Percentiles rank a stretch among this genome's conserved stretches.
Evolutionary conservation across 2,797 vertebrate species (phyloP).

Genomic region (Amazona finschi): DNA sequence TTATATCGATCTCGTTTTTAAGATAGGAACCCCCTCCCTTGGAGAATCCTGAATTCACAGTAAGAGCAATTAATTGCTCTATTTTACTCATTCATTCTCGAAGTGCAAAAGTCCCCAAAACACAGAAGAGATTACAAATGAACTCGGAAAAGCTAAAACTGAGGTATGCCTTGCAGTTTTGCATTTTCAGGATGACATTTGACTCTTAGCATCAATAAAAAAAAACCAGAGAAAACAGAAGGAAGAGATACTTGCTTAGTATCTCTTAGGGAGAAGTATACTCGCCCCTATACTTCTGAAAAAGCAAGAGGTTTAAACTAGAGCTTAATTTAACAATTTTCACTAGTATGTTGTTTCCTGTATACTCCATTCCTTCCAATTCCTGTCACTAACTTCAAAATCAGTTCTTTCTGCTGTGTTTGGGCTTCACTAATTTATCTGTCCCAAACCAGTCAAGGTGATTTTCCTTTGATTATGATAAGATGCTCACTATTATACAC

Average conservation of each 20-base stretch:
- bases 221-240: not conserved
- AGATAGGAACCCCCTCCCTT: not conserved
- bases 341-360: fast-evolving
- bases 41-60: not conserved
- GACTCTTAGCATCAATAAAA: not conserved
- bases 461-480: not conserved
- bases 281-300: not conserved
- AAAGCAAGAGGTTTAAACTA: not conserved
- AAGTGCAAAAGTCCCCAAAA: not conserved
- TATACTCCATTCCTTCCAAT: not conserved
- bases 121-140: not conserved
- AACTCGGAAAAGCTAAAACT: not conserved
- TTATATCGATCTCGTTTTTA: not conserved
- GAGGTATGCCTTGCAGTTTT: not conserved
- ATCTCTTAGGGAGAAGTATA: not conserved
- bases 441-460: not conserved
- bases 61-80: not conserved
- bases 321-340: not conserved
- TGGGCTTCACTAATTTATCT: not conserved
- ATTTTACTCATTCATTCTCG: not conserved
- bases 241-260: not conserved
- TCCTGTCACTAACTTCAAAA: not conserved
- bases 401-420: not conserved
- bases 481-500: not conserved
- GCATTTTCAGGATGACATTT: not conserved